Evolutionary conservation across 2,888 invertebrate species (phyloP).

Genomic region (Bruchidius siliquastri): DNA sequence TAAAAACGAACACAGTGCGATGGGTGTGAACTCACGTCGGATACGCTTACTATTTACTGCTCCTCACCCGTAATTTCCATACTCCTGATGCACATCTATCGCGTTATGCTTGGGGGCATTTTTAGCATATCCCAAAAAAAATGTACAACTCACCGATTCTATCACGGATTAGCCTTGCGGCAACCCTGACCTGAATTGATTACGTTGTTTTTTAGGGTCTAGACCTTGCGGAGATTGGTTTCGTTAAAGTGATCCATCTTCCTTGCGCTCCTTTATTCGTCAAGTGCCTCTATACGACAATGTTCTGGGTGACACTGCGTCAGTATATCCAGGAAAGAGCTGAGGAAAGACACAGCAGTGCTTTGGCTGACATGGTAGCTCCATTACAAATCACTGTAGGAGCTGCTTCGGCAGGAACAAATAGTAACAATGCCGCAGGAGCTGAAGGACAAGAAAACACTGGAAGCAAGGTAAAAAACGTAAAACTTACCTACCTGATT

Average conservation of each 20-base stretch:
- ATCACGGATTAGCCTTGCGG: too few species aligned
- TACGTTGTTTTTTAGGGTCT: constrained; percentile 50
- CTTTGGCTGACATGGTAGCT: constrained; percentile 72
- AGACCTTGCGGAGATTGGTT: constrained; percentile 76
- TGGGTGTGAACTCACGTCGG: too few species aligned
- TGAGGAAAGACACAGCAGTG: constrained; percentile 59
- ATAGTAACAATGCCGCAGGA: not conserved
- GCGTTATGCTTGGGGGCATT: too few species aligned
- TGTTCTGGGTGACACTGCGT: constrained; percentile 94
- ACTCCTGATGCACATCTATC: too few species aligned
- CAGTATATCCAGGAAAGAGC: constrained; percentile 81
- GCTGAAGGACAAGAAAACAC: constrained; percentile 42
- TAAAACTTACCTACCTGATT: too few species aligned
- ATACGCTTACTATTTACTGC: too few species aligned
- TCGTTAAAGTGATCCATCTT: constrained; percentile 61
- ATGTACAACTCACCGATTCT: too few species aligned
- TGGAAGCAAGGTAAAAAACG: constrained; percentile 46
- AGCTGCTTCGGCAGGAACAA: constrained; percentile 44
- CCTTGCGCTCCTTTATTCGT: constrained; percentile 73
- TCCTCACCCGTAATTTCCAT: too few species aligned
- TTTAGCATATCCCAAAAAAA: too few species aligned
- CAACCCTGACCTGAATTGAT: too few species aligned
- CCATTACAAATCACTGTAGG: constrained; percentile 74
- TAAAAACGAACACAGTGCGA: too few species aligned
- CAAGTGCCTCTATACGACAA: constrained; percentile 80